phyloP scores from a whole-genome alignment of 2,888 invertebrate genomes.

The Stenoptilia bipunctidactyla region DNA sequence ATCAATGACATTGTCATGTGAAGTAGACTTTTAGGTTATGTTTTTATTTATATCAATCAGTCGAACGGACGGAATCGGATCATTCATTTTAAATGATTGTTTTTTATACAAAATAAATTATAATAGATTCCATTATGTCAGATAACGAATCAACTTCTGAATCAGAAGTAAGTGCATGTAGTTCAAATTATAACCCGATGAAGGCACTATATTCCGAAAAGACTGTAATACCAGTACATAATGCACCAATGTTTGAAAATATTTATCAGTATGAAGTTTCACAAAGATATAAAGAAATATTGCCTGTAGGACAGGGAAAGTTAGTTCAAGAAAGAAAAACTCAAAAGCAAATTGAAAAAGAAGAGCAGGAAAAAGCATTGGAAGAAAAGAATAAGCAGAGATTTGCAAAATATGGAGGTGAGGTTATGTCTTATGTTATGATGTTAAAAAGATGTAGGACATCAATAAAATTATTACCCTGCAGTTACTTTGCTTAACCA shows the following conservation, averaged over 20 bases:
- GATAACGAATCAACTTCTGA: constrained; percentile 43
- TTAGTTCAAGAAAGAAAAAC: constrained; percentile 38
- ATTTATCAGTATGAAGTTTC: constrained; percentile 69
- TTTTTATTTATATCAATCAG: too few relatives aligned
- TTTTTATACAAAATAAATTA: too few relatives aligned
- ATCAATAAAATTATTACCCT: too few relatives aligned
- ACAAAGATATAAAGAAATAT: constrained; percentile 22
- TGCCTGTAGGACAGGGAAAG: constrained; percentile 36
- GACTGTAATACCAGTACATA: constrained; percentile 61
- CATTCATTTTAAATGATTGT: too few relatives aligned
- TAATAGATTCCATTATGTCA: too few relatives aligned
- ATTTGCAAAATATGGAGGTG: constrained; percentile 51
- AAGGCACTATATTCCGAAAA: constrained; percentile 76
- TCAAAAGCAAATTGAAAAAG: constrained; percentile 31
- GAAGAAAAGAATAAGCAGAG: constrained; percentile 48
- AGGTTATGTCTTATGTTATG: constrained; percentile 53
- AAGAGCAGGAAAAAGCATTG: constrained; percentile 28
- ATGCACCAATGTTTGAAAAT: constrained; percentile 78
- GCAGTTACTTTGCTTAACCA: too few relatives aligned
- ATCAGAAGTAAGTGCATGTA: constrained; percentile 47
- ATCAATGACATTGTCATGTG: too few relatives aligned
- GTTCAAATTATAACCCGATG: constrained; percentile 75
- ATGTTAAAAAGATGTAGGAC: too few relatives aligned
- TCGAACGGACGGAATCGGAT: too few relatives aligned
- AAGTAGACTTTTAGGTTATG: too few relatives aligned